Evolutionary conservation across 1,140 invertebrate species (phyloP).

Genomic region (Coenobita brevimanus): DNA sequence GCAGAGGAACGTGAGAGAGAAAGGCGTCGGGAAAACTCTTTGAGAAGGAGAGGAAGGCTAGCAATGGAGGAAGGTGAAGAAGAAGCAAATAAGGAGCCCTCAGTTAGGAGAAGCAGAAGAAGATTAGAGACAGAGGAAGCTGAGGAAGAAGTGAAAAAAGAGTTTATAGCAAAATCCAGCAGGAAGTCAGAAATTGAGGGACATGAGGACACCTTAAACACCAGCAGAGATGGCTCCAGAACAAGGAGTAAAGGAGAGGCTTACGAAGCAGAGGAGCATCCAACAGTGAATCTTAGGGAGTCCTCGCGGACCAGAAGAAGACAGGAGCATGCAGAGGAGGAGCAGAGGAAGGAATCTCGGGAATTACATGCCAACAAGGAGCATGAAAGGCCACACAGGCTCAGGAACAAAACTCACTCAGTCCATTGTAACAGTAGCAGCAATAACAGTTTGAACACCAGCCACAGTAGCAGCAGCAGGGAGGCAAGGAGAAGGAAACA

Average conservation of each 20-base stretch:
- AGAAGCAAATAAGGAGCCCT: not conserved
- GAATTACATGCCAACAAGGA: constrained; percentile 5
- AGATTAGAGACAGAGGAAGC: constrained; percentile 30
- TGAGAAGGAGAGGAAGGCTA: not conserved
- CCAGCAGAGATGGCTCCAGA: constrained; percentile 18
- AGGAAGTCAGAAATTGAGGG: constrained; percentile 8
- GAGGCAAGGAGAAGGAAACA: constrained; percentile 46
- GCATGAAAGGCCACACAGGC: constrained; percentile 35
- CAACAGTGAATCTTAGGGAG: not conserved
- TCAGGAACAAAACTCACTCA: constrained; percentile 41
- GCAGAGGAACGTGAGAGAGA: not conserved
- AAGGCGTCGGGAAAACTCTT: constrained; percentile 36
- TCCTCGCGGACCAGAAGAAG: constrained; percentile 44
- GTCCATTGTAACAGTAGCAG: not conserved
- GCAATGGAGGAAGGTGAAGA: not conserved
- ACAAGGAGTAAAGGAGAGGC: constrained; percentile 15
- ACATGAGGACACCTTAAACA: not conserved
- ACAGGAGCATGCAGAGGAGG: constrained; percentile 7
- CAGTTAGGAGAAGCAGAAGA: constrained; percentile 19
- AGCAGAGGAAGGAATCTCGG: constrained; percentile 18
- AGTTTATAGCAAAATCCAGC: not conserved
- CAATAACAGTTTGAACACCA: no score
- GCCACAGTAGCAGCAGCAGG: no score
- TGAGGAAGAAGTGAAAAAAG: constrained; percentile 20
- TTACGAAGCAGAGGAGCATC: not conserved